Conservation (phyloP, 2,113 vertebrate species). For the Candoia aspera region DNA sequence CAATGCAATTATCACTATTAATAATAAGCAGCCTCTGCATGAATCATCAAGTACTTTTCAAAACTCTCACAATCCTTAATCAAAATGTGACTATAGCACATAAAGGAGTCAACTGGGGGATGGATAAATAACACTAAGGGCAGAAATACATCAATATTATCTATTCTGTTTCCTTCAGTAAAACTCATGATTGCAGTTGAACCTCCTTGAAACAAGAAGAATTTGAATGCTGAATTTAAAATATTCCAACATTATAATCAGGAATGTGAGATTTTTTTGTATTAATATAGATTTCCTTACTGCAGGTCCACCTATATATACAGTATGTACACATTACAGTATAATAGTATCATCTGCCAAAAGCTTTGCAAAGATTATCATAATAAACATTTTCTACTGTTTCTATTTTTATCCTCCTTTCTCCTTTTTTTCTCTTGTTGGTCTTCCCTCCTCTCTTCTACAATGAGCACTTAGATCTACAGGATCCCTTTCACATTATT, state of each 20-base stretch:
- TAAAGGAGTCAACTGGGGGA: constrained; percentile 11
- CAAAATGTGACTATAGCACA: constrained; percentile 26
- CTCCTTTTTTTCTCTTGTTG: neutral
- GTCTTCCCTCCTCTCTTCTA: neutral
- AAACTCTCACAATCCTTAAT: constrained; percentile 59
- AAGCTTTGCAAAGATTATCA: neutral
- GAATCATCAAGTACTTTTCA: constrained; percentile 61
- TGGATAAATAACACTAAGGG: constrained; percentile 45
- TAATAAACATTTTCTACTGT: neutral
- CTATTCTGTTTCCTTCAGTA: constrained; percentile 7
- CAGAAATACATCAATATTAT: constrained; percentile 31
- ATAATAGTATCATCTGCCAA: neutral
- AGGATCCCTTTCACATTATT: neutral
- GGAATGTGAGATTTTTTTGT: neutral
- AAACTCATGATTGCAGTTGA: constrained; percentile 6
- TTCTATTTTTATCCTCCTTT: neutral
- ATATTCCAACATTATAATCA: neutral
- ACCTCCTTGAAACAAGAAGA: constrained; percentile 18
- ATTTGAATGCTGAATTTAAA: neutral
- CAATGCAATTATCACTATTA: constrained; percentile 53
- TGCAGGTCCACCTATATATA: neutral
- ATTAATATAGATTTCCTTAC: neutral
- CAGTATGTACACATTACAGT: neutral
- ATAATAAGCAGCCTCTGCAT: constrained; percentile 54
- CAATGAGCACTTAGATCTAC: neutral